Evolutionary conservation across 23 tunicate species (phyloP).

Genomic region (Ciona savignyi): DNA sequence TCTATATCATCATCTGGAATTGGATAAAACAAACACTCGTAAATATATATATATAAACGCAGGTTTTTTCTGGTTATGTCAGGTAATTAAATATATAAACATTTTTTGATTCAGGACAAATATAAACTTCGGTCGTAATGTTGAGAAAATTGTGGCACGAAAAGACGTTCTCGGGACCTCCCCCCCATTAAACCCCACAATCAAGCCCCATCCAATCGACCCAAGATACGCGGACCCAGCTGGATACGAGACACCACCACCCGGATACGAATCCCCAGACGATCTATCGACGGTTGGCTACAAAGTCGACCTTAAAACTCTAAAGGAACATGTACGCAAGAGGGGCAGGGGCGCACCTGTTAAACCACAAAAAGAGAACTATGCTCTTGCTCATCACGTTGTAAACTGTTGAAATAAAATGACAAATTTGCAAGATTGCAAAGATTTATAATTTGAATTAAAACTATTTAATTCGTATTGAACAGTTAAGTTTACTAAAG

Average conservation of each 20-base stretch:
- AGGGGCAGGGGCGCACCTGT: not conserved
- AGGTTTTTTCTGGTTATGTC: too few species aligned
- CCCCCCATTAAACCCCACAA: not conserved
- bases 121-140: not conserved
- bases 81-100: too few species aligned
- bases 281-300: conserved; percentile 45
- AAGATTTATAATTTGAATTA: too few species aligned
- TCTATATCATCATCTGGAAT: too few species aligned
- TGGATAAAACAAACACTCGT: too few species aligned
- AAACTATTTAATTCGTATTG: too few species aligned
- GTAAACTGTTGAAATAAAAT: too few species aligned
- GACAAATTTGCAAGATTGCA: too few species aligned
- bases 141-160: not conserved
- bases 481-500: too few species aligned
- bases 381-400: not conserved
- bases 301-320: conserved; percentile 58
- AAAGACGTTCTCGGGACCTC: not conserved
- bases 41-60: too few species aligned
- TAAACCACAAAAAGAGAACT: not conserved
- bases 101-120: too few species aligned
- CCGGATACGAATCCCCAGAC: conserved; percentile 10
- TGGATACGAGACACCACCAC: conserved; percentile 6
- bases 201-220: not conserved
- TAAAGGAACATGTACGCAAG: conserved; percentile 43
- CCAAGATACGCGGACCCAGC: not conserved